phyloP scores from a whole-genome alignment of 1,140 invertebrate genomes.

The Lucilia sericata region DNA sequence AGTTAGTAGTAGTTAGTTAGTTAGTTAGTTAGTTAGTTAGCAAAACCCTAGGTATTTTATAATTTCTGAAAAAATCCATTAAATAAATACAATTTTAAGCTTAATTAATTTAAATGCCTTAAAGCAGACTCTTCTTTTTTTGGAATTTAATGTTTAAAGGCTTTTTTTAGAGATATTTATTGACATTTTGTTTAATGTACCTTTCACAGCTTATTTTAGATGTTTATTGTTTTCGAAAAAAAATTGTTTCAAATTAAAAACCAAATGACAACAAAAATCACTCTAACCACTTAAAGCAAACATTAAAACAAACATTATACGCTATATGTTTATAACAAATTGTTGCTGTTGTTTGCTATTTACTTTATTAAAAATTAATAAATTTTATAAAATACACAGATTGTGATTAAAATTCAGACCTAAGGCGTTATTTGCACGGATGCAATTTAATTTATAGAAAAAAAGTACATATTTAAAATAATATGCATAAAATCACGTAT shows the following conservation, averaged over 20 bases:
- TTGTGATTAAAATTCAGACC: constrained; percentile 49
- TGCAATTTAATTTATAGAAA: constrained; percentile 67
- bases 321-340: constrained; percentile 27
- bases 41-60: no score
- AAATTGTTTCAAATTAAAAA: neutral
- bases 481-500: constrained; percentile 11
- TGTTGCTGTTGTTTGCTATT: constrained; percentile 52
- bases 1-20: no score
- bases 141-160: no score
- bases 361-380: constrained; percentile 65
- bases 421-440: constrained; percentile 54
- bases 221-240: neutral
- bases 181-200: constrained; percentile 2
- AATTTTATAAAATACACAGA: constrained; percentile 55
- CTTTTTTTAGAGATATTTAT: neutral
- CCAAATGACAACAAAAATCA: neutral
- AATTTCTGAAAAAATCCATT: constrained; percentile 47
- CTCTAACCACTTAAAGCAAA: neutral
- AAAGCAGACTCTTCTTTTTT: constrained; percentile 22
- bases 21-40: no score
- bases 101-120: constrained; percentile 60
- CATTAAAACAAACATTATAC: neutral
- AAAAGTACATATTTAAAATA: neutral
- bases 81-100: constrained; percentile 54
- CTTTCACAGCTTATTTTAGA: neutral